These are phyloP conservation scores for Agrotis ipsilon DNA, from an alignment of 2,888 invertebrate genomes.

Conservation along the genomic window DNA sequence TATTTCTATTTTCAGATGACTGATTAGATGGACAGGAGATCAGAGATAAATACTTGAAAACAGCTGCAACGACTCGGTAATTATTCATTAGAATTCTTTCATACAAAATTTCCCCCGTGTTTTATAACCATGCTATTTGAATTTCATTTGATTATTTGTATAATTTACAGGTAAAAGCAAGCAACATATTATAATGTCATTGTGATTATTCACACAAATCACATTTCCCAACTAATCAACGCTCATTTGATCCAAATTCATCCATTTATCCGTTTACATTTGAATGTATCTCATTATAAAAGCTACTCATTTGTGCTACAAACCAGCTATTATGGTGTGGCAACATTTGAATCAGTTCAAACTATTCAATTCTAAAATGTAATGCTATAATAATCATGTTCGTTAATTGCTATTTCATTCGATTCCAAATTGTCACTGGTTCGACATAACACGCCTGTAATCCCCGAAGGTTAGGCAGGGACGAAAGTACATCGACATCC, in stretches of 20 bases:
- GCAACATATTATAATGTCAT: no score
- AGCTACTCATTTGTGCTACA: constrained; percentile 22
- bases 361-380: constrained; percentile 8
- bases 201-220: not conserved
- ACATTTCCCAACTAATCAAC: constrained; percentile 38
- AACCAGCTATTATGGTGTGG: constrained; percentile 6
- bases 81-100: no score
- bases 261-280: constrained; percentile 24
- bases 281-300: constrained; percentile 20
- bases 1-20: not conserved
- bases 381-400: not conserved
- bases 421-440: not conserved
- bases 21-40: no score
- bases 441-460: no score
- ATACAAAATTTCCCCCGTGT: no score
- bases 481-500: no score
- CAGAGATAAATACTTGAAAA: no score
- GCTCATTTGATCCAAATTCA: constrained; percentile 47
- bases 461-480: no score
- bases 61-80: no score
- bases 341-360: constrained; percentile 12
- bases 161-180: no score
- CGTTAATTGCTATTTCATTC: not conserved
- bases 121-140: no score
- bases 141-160: no score